These are phyloP conservation scores for Synergus gifuensis DNA, from an alignment of 2,888 invertebrate genomes.

Conservation along the genomic window DNA sequence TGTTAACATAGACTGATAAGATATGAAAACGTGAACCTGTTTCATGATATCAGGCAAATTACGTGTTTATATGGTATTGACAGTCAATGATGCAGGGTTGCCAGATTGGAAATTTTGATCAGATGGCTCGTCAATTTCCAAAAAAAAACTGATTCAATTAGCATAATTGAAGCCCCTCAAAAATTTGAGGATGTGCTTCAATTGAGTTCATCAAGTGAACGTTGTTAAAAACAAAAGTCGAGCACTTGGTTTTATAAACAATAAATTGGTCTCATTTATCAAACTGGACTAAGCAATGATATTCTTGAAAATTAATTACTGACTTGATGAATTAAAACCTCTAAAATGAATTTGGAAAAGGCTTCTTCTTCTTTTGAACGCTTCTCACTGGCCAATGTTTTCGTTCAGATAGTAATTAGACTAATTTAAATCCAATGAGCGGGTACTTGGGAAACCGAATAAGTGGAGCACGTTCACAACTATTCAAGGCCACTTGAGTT, in stretches of 20 bases:
- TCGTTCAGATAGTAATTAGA: slow-evolving; percentile 8
- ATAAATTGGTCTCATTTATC: background rate
- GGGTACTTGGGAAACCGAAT: slow-evolving; percentile 37
- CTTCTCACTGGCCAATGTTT: background rate
- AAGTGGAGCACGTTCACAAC: slow-evolving; percentile 36
- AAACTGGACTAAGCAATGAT: background rate
- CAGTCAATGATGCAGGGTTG: background rate
- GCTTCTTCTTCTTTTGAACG: no score
- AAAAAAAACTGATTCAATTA: no score
- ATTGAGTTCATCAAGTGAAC: background rate
- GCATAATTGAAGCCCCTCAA: no score
- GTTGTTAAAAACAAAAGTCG: background rate
- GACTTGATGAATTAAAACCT: background rate
- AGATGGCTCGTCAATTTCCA: background rate
- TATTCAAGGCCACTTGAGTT: slow-evolving; percentile 31
- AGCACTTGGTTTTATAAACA: background rate
- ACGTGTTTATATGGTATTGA: background rate
- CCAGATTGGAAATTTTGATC: background rate
- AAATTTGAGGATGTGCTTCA: background rate
- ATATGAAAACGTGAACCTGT: slow-evolving; percentile 7
- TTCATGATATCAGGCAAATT: background rate
- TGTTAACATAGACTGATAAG: background rate
- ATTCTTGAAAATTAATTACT: background rate
- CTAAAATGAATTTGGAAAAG: background rate
- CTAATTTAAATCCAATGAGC: slow-evolving; percentile 31